Conservation (phyloP, 1,140 invertebrate genomes). For the Drosophila sp. region DNA sequence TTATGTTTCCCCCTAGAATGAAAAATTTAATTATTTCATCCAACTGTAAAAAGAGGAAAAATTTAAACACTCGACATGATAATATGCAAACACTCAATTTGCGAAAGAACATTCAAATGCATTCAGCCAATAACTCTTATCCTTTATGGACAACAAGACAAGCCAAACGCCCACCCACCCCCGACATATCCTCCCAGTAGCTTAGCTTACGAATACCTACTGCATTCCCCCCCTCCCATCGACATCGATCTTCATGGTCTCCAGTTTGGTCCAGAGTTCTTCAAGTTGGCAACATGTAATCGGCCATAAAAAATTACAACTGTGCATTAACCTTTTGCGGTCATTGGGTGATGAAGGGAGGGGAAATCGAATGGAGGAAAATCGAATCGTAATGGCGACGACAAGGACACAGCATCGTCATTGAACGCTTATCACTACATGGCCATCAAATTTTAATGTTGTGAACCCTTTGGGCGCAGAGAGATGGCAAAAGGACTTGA, state of each 20-base stretch:
- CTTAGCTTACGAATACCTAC: background rate
- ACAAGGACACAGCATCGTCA: conserved; percentile 66
- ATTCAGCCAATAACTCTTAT: conserved; percentile 75
- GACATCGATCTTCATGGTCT: conserved; percentile 24
- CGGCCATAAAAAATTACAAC: conserved; percentile 79
- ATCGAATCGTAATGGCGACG: conserved; percentile 53
- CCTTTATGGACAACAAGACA: conserved; percentile 62
- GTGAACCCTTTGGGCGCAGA: conserved; percentile 66
- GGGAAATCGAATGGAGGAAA: conserved; percentile 45
- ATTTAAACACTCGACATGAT: conserved; percentile 29
- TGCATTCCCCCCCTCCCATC: background rate
- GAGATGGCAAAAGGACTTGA: background rate
- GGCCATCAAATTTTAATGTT: conserved; percentile 80
- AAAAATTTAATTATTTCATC: background rate
- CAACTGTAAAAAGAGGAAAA: conserved; percentile 27
- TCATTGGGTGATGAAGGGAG: conserved; percentile 26
- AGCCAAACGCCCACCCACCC: background rate
- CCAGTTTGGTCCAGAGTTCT: conserved; percentile 1
- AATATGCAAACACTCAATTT: conserved; percentile 49
- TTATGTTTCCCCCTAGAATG: background rate
- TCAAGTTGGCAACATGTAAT: conserved; percentile 72
- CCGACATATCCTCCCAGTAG: background rate
- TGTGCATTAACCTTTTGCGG: conserved; percentile 77
- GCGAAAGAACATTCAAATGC: conserved; percentile 74
- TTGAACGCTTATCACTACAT: conserved; percentile 79